phyloP scores from a whole-genome alignment of 2,888 invertebrate species.

The Bugula neritina region DNA sequence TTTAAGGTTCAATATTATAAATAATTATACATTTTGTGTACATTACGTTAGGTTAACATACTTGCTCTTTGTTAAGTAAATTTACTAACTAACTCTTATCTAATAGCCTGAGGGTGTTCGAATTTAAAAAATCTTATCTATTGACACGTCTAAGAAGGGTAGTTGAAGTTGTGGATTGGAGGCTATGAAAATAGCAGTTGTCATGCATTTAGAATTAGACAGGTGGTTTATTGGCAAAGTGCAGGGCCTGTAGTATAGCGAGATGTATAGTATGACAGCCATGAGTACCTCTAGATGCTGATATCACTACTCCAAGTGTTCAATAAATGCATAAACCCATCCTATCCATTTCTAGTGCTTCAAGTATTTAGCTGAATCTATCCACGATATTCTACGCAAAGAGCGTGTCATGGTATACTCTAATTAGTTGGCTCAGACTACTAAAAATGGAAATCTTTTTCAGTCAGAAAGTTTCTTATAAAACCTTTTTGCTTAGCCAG shows the following conservation, averaged over 20 bases:
- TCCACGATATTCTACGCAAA: no score
- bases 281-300: conserved; percentile 9
- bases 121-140: no score
- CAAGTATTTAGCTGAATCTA: no score
- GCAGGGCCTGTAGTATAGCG: no score
- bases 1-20: background rate
- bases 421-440: no score
- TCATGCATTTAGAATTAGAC: background rate
- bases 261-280: background rate
- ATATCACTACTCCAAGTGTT: no score
- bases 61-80: conserved; percentile 6
- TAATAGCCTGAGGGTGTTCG: background rate
- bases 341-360: background rate
- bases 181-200: background rate
- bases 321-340: conserved; percentile 20
- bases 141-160: no score
- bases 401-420: no score
- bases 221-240: background rate
- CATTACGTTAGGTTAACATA: background rate
- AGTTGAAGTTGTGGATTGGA: no score
- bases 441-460: no score
- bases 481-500: no score
- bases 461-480: no score
- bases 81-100: conserved; percentile 15
- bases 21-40: background rate